Evolutionary conservation across 1,140 invertebrate species (phyloP).

Genomic region (Caerostris darwini): DNA sequence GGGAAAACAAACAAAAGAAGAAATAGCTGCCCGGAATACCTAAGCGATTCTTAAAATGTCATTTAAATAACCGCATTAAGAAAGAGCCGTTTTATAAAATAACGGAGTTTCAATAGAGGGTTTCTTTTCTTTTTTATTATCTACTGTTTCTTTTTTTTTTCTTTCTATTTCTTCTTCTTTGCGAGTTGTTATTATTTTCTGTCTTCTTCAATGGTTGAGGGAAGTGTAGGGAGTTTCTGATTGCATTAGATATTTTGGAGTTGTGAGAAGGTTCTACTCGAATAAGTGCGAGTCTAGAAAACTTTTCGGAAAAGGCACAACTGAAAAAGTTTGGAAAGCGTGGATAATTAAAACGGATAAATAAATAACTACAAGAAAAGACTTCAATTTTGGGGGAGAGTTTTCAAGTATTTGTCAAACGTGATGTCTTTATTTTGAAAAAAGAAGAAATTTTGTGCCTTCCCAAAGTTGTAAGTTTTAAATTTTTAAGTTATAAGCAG

Average conservation of each 20-base stretch:
- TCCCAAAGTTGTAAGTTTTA: no score
- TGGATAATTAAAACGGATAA: not conserved
- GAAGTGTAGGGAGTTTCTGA: not conserved
- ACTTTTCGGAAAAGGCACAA: not conserved
- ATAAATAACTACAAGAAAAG: not conserved
- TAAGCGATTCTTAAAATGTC: slow-evolving; percentile 76
- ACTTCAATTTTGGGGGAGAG: not conserved
- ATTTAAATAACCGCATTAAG: slow-evolving; percentile 77
- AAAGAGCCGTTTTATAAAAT: slow-evolving; percentile 66
- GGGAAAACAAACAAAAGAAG: slow-evolving; percentile 57
- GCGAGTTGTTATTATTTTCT: slow-evolving; percentile 33
- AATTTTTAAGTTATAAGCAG: no score
- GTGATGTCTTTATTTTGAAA: not conserved
- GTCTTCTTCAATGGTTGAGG: not conserved
- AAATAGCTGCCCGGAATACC: slow-evolving; percentile 68
- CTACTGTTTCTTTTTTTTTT: not conserved
- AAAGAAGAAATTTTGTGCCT: no score
- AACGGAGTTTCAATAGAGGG: not conserved
- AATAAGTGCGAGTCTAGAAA: not conserved
- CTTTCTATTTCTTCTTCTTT: no score
- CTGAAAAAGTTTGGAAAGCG: not conserved
- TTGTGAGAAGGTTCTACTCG: slow-evolving; percentile 27
- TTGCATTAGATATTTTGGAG: slow-evolving; percentile 52
- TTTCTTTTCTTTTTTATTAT: no score
- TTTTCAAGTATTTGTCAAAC: not conserved